These are phyloP conservation scores for Drosophila eohydei DNA, from an alignment of 2,888 invertebrate genomes.

Conservation along the genomic window DNA sequence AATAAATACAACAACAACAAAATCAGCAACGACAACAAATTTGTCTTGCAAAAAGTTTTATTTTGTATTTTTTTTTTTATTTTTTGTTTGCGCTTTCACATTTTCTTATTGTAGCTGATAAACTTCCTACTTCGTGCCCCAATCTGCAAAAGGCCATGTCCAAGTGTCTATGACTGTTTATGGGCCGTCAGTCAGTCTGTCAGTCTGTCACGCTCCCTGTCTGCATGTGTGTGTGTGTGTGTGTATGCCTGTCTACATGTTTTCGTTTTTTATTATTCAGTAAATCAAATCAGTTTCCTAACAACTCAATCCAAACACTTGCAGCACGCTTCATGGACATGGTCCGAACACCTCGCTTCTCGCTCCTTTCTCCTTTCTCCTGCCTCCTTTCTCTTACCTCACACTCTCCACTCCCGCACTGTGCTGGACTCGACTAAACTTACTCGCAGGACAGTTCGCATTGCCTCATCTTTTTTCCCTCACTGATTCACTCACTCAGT, in stretches of 20 bases:
- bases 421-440: constrained; percentile 17
- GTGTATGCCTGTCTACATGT: constrained; percentile 50
- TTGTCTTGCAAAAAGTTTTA: constrained; percentile 61
- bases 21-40: constrained; percentile 46
- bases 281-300: constrained; percentile 81
- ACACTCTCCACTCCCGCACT: background rate
- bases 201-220: constrained; percentile 21
- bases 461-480: constrained; percentile 37
- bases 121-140: constrained; percentile 65
- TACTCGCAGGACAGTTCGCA: constrained; percentile 34
- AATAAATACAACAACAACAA: constrained; percentile 36
- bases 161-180: constrained; percentile 79
- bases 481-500: constrained; percentile 25
- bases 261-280: constrained; percentile 79
- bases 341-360: constrained; percentile 34
- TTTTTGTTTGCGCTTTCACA: constrained; percentile 61
- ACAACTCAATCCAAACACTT: constrained; percentile 81
- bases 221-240: constrained; percentile 11
- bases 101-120: constrained; percentile 79
- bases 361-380: background rate
- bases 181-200: constrained; percentile 64
- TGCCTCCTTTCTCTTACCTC: background rate
- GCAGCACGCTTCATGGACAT: constrained; percentile 72
- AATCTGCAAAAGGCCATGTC: constrained; percentile 59
- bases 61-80: background rate